Conservation (phyloP, 1,140 invertebrate species). For the Oscheius sp. region DNA sequence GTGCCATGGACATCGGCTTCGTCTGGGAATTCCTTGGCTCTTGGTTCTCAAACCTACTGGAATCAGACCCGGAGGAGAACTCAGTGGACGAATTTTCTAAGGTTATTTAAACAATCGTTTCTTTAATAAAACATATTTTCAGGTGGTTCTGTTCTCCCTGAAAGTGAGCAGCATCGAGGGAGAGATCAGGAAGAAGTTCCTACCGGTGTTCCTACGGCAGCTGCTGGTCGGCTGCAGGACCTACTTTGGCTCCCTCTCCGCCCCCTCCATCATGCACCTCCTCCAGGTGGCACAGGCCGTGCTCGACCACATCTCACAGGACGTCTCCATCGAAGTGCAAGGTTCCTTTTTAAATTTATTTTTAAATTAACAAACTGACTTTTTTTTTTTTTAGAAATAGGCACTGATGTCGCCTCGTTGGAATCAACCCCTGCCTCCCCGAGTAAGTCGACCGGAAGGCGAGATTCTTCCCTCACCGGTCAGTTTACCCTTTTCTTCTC, state of each 20-base stretch:
- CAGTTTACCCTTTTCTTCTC: too few relatives aligned
- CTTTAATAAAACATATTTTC: constrained; percentile 7
- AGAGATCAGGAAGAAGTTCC: constrained; percentile 23
- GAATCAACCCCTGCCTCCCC: too few relatives aligned
- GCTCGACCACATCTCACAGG: background rate
- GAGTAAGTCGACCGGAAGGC: too few relatives aligned
- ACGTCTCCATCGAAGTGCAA: background rate
- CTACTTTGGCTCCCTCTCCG: background rate
- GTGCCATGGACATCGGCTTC: constrained; percentile 78
- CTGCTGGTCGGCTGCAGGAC: background rate
- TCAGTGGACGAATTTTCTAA: constrained; percentile 11
- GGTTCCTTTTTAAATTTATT: too few relatives aligned
- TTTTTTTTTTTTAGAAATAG: too few relatives aligned
- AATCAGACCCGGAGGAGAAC: background rate
- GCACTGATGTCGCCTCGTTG: too few relatives aligned
- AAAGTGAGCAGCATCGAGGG: constrained; percentile 48
- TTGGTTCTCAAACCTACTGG: constrained; percentile 6
- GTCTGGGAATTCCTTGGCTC: constrained; percentile 78
- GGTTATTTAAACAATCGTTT: background rate
- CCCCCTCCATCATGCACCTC: background rate
- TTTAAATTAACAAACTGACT: too few relatives aligned
- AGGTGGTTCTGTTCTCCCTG: constrained; percentile 54
- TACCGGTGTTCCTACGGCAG: background rate
- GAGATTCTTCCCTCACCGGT: too few relatives aligned
- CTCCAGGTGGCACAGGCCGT: background rate